Base-by-base conservation (phyloP, 2,113 vertebrate genomes). In the Saccopteryx bilineata region DNA sequence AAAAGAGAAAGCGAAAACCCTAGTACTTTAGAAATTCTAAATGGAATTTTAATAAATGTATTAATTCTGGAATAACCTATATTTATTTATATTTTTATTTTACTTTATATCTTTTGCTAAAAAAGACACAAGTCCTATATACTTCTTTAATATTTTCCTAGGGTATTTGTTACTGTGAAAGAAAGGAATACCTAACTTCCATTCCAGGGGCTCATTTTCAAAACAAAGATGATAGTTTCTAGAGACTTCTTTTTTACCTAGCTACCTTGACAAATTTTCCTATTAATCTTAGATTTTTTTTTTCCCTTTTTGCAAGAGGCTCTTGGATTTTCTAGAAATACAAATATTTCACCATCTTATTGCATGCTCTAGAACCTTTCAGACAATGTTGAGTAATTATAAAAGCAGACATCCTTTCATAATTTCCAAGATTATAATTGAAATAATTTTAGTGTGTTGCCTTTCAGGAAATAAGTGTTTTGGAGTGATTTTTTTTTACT, bases 11-110 rank as follows among this genome's bases (percentile, higher is more conserved):
- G 14, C 31, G 13, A 31, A 39, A 52, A 66, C 1, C 31, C 9
- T 2, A 50, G n/a, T 24, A 74, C 8, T 72, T 60, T 84, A n/a
- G 76, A 54, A 92, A 87, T 84, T 95, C 91, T 48, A 90, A 80
- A n/a, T 17, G 39, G 5, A 60, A 90, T 1, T 56, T 11, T 15
- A 90, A 88, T 79, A n/a, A 26, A 65, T 74, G 9, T 63, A 71
- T 54, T 76, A 56, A 86, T 79, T 66, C 69, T 84, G 54, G 33
- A 69, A 76, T 63, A 89, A 31, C 23, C 50, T 9, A 65, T 14
- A 78, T 78, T 33, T 17, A 5, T 24, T 23, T 52, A 14, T 52
- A 50, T 63, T 90, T 83, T 84, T 8, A 31, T 39, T 39, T 39
- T 52, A 76, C 31, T 72, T 91, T 9, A 28, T 31, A 39, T 23